Evolutionary conservation across 1,140 invertebrate species (phyloP), one percentile per base, ranked within the genome.

Genomic region (Cryptotermes secundus): DNA sequence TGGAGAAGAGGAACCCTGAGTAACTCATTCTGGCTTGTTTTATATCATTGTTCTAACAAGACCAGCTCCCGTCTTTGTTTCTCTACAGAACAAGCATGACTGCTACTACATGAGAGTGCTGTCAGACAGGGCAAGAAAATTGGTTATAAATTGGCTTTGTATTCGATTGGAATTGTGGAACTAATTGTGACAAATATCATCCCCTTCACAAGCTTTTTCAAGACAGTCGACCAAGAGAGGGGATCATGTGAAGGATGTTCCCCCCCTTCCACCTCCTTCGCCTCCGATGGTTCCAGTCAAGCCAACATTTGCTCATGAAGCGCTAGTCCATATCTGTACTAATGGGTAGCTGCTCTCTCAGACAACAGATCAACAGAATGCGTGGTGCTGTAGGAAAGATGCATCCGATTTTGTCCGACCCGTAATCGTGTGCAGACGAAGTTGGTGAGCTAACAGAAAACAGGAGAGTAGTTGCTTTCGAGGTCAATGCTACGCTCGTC

Each of bases 101-200:
- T 31, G n/a, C 31, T 72, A 72, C n/a, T 72, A 72, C n/a, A 72
- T 72, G 59, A 72, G 26, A 72, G 59, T 14, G 59, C 59, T 72
- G 59, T 26, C 26, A 72, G 59, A 72, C 59, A 72, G 26, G 59
- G 59, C 59, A 72, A 31, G 59, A 72, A 72, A 72, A 72, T 72
- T 72, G 59, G 26, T 31, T 72, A 72, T 26, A 72, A 72, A 72
- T 72, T 72, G 59, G 59, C 59, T 72, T 72, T 72, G 59, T 72
- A 72, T 72, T 72, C 59, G 59, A 72, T 72, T 72, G 59, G 59
- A 72, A 72, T 72, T 26, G 59, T 72, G 59, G 59, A 72, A 72
- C 59, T 72, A 72, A 72, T 72, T 72, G 59, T 72, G 59, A 72
- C 59, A 72, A 72, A 72, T 72, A 72, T 10, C n/a, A 72, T 31